Percentiles rank a stretch among this genome's conserved stretches.
These are phyloP conservation scores for Prosopocoilus inquinatus DNA, from an alignment of 2,888 invertebrate genomes.

Conservation along the genomic window DNA sequence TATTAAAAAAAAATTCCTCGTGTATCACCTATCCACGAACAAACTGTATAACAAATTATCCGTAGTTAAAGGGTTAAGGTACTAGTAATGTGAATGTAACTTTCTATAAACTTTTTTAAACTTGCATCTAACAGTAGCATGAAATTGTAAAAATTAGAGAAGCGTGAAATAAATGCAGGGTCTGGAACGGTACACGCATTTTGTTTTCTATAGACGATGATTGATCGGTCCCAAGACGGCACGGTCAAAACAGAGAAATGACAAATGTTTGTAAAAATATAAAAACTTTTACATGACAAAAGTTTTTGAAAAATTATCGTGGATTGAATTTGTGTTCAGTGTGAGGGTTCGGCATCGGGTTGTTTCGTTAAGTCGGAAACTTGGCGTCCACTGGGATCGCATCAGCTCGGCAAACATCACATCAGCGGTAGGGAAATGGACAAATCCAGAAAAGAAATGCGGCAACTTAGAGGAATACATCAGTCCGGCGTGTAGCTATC, in stretches of 20 bases:
- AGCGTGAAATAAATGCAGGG: too few species aligned
- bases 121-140: too few species aligned
- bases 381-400: slow-evolving; percentile 42
- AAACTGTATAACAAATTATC: too few species aligned
- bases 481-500: slow-evolving; percentile 34
- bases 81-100: too few species aligned
- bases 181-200: neutral
- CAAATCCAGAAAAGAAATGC: slow-evolving; percentile 28
- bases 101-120: too few species aligned
- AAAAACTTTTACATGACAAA: slow-evolving; percentile 47
- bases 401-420: slow-evolving; percentile 47
- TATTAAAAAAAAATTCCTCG: too few species aligned
- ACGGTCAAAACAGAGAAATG: slow-evolving; percentile 48
- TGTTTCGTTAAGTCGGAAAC: slow-evolving; percentile 45
- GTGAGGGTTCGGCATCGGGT: slow-evolving; percentile 23
- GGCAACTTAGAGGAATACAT: slow-evolving; percentile 25
- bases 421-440: slow-evolving; percentile 43
- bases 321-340: slow-evolving; percentile 45
- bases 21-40: too few species aligned
- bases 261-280: slow-evolving; percentile 45
- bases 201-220: slow-evolving; percentile 36
- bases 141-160: too few species aligned
- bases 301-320: slow-evolving; percentile 48
- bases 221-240: slow-evolving; percentile 41
- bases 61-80: too few species aligned